These are phyloP conservation scores for Apodemia mormo DNA, from an alignment of 2,888 invertebrate species.

Conservation along the genomic window DNA sequence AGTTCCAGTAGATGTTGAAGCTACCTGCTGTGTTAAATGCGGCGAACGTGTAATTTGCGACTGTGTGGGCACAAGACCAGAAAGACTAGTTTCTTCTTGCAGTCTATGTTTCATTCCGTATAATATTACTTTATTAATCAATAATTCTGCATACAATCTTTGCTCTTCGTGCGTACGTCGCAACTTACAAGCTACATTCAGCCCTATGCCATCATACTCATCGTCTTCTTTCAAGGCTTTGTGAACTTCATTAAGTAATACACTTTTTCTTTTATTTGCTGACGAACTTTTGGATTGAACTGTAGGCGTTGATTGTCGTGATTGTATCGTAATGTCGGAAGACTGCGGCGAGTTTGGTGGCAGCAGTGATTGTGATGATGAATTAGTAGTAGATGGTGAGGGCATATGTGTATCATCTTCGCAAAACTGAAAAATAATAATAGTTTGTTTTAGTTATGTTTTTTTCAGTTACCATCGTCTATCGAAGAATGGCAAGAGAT, in stretches of 20 bases:
- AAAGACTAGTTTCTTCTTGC: too few relatives aligned
- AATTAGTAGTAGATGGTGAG: too few relatives aligned
- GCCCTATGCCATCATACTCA: conserved; percentile 16
- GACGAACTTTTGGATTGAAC: conserved; percentile 13
- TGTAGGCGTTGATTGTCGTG: conserved; percentile 17
- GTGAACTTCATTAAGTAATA: conserved; percentile 14
- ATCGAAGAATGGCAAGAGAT: conserved; percentile 8
- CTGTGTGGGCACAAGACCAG: neutral
- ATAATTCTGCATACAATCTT: conserved; percentile 17
- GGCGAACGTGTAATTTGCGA: conserved; percentile 1
- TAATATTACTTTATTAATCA: too few relatives aligned
- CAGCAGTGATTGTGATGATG: too few relatives aligned
- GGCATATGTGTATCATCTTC: neutral
- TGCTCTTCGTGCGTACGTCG: conserved; percentile 17
- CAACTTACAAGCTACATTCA: conserved; percentile 17
- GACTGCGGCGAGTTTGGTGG: neutral
- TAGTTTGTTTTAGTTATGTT: neutral
- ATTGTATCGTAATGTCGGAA: conserved; percentile 1
- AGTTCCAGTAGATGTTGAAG: conserved; percentile 18
- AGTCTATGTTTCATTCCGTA: too few relatives aligned
- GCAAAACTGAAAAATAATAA: neutral
- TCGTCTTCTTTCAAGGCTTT: conserved; percentile 17
- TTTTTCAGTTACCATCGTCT: conserved; percentile 1
- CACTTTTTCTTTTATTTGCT: conserved; percentile 17
- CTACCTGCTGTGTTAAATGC: neutral